Conservation (phyloP, 2,113 vertebrate species). For the Dipodomys stephensi region DNA sequence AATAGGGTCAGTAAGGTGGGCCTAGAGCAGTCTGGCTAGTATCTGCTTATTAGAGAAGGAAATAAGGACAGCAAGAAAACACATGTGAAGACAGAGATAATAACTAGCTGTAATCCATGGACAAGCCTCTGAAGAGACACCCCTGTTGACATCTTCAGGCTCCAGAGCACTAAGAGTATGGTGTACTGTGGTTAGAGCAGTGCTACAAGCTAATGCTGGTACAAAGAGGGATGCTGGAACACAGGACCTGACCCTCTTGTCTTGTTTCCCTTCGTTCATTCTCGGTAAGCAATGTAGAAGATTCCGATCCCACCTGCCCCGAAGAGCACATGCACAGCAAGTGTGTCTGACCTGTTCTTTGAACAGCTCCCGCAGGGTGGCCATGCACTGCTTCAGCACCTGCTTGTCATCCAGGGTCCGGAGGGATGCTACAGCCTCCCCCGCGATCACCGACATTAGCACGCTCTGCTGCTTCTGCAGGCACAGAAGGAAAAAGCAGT, state of each 20-base stretch:
- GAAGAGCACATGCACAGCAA: background rate
- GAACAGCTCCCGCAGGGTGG: conserved; percentile 93
- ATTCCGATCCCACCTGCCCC: background rate
- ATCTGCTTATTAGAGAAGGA: background rate
- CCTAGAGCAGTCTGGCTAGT: background rate
- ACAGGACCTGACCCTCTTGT: background rate
- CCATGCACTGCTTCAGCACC: conserved; percentile 93
- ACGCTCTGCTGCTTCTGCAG: conserved; percentile 93
- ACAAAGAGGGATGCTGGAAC: background rate
- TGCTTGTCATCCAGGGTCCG: conserved; percentile 93
- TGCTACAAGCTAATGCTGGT: background rate
- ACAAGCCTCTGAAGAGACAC: background rate
- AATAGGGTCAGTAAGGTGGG: background rate
- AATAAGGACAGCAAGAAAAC: background rate
- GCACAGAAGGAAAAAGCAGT: background rate
- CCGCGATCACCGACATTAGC: conserved; percentile 96
- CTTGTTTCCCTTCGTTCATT: background rate
- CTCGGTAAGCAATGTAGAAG: fast-evolving
- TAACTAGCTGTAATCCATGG: background rate
- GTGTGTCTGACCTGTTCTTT: conserved; percentile 93
- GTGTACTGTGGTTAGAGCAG: too few relatives aligned
- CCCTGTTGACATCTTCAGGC: background rate
- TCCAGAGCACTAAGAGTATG: background rate
- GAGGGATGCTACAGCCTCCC: conserved; percentile 91
- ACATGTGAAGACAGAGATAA: fast-evolving